phyloP scores from a whole-genome alignment of 2,888 invertebrate genomes.

The Ennomos erosarius region DNA sequence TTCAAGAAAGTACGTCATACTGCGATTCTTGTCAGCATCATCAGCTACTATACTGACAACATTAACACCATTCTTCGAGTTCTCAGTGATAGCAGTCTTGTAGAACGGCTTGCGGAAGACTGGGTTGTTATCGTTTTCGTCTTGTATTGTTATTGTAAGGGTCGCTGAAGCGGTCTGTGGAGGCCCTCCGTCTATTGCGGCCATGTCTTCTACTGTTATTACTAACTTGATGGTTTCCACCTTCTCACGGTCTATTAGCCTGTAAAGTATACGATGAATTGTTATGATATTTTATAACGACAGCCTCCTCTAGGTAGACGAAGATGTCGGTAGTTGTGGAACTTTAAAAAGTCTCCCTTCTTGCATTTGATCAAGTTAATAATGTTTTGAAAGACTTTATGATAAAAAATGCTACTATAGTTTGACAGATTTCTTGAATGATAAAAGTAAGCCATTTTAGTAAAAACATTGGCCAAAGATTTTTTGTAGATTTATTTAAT shows the following conservation, averaged over 20 bases:
- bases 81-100: constrained; percentile 92
- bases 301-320: too few species aligned
- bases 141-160: constrained; percentile 90
- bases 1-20: constrained; percentile 92
- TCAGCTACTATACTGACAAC: constrained; percentile 93
- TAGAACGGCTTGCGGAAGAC: constrained; percentile 93
- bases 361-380: too few species aligned
- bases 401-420: too few species aligned
- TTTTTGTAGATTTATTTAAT: too few species aligned
- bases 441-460: too few species aligned
- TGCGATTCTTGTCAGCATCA: constrained; percentile 94
- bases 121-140: constrained; percentile 96
- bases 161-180: constrained; percentile 90
- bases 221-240: constrained; percentile 92
- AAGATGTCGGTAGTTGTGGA: too few species aligned
- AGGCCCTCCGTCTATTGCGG: constrained; percentile 88
- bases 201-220: constrained; percentile 93
- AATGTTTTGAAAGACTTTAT: too few species aligned
- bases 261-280: constrained; percentile 49
- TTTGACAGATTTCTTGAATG: too few species aligned
- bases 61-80: constrained; percentile 93
- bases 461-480: too few species aligned
- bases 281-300: too few species aligned
- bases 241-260: constrained; percentile 92
- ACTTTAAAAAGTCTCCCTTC: too few species aligned